Conservation (phyloP, 35 echinoderm and acorn worm species). For the Hemicentrotus pulcherrimus region DNA sequence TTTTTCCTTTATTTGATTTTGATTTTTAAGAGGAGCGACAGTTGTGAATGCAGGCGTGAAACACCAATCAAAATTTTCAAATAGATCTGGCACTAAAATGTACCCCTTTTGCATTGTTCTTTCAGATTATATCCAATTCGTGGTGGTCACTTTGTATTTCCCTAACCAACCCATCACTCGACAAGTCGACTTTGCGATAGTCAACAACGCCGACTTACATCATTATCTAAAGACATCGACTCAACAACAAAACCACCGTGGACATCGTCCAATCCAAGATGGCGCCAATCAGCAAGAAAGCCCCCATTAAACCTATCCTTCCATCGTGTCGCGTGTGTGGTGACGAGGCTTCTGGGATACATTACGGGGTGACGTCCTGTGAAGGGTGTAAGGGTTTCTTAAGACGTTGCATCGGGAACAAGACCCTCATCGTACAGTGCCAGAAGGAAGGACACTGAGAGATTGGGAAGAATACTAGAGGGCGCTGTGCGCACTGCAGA, state of each 20-base stretch:
- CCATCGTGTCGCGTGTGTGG: slow-evolving; percentile 84
- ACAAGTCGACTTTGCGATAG: neutral
- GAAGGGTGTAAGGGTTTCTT: slow-evolving; percentile 99
- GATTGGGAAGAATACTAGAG: slow-evolving; percentile 86
- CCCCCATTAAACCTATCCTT: slow-evolving; percentile 70
- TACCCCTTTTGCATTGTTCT: neutral
- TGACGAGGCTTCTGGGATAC: slow-evolving; percentile 93
- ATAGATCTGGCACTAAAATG: neutral
- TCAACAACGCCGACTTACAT: neutral
- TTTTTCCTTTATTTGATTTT: neutral
- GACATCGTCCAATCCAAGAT: neutral
- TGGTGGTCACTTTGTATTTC: neutral
- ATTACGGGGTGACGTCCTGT: slow-evolving; percentile 96
- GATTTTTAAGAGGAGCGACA: neutral
- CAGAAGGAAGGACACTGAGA: slow-evolving; percentile 85
- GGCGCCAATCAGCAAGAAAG: slow-evolving; percentile 61
- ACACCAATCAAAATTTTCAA: neutral
- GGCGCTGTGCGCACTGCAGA: slow-evolving; percentile 94
- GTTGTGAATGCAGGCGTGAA: neutral
- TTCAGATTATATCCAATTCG: slow-evolving; percentile 3
- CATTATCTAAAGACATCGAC: neutral
- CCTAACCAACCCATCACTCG: neutral
- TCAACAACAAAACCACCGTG: neutral
- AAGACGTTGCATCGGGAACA: slow-evolving; percentile 91
- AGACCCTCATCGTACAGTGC: slow-evolving; percentile 90